Base-by-base conservation (phyloP, 2,888 invertebrate genomes). In the Dasysyrphus albostriatus region DNA sequence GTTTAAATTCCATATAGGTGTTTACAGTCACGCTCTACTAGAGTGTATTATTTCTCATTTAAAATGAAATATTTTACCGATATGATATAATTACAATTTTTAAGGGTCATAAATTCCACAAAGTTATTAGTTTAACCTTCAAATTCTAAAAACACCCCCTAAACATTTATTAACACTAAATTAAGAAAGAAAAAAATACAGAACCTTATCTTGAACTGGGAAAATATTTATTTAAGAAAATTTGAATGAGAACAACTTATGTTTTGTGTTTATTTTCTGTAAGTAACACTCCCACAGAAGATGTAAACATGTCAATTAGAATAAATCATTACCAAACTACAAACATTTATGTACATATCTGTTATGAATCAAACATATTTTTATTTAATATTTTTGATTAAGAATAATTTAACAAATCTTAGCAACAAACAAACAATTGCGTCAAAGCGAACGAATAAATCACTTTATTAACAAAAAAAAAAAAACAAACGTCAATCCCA, bases 101-200 rank as follows among this genome's bases (percentile, higher is more conserved):
- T 67, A 67, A 67, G 67, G 67, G 67, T 49, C 67, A 67, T 67
- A 67, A 67, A 67, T 67, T 67, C 19, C 34, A 29, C 42, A 49
- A 37, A 67, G 47, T 67, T 67, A 67, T 67, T 47, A 19, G 67
- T 7, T 49, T 49, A 67, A 67, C 47, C 67, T 67, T 49, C 16
- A 19, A 37, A 47, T 24, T 16, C 2, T 0, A 24, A 24, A 14
- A 67, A 34, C 49, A 49, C 49, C 32, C 44, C 5, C 29, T 29
- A 24, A 24, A 63, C 16, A 37, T 59, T n/a, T 59, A 61, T 61
- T 39, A 39, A 42, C 61, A 42, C 9, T 61, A 19, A 37, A 12
- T 14, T 6, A 8, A 19, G 6, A 12, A 1, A 10, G 12, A 14
- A 14, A 14, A 54, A 54, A 29, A 54, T 14, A 29, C 29, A 4